These are phyloP conservation scores for Labeo catla DNA, from an alignment of 2,113 vertebrate genomes.

Conservation along the genomic window DNA sequence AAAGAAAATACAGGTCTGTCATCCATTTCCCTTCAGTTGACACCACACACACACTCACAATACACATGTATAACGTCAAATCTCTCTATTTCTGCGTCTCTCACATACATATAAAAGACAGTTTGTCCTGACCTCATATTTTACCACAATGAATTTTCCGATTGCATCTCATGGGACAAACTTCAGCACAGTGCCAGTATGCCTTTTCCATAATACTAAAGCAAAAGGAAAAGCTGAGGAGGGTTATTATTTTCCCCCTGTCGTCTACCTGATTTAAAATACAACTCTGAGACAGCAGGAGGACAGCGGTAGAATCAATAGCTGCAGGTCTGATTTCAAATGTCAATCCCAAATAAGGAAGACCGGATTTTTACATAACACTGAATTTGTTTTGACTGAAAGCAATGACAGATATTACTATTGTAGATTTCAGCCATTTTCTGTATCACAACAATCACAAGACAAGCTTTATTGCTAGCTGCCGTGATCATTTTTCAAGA, in stretches of 20 bases:
- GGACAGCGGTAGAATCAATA: not conserved
- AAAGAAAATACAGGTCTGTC: conserved; percentile 63
- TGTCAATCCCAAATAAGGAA: conserved; percentile 12
- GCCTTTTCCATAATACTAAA: conserved; percentile 53
- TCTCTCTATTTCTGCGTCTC: not conserved
- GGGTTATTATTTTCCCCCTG: conserved; percentile 37
- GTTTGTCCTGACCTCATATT: conserved; percentile 28
- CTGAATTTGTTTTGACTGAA: not conserved
- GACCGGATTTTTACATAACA: not conserved
- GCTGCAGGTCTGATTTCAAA: conserved; percentile 7
- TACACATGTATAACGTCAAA: not conserved
- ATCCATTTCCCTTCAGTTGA: conserved; percentile 62
- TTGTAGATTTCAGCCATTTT: not conserved
- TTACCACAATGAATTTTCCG: conserved; percentile 58
- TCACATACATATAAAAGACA: not conserved
- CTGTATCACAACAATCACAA: not conserved
- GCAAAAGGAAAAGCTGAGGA: conserved; percentile 52
- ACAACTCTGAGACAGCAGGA: conserved; percentile 4
- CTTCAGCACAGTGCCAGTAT: conserved; percentile 30
- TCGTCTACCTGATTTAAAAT: conserved; percentile 37
- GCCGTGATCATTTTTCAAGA: not conserved
- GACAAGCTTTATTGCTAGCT: not conserved
- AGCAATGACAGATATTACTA: not conserved
- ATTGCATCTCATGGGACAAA: conserved; percentile 31
- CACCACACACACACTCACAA: conserved; percentile 32